Base-by-base conservation (phyloP, 2,888 invertebrate species). In the Andrena marginata region DNA sequence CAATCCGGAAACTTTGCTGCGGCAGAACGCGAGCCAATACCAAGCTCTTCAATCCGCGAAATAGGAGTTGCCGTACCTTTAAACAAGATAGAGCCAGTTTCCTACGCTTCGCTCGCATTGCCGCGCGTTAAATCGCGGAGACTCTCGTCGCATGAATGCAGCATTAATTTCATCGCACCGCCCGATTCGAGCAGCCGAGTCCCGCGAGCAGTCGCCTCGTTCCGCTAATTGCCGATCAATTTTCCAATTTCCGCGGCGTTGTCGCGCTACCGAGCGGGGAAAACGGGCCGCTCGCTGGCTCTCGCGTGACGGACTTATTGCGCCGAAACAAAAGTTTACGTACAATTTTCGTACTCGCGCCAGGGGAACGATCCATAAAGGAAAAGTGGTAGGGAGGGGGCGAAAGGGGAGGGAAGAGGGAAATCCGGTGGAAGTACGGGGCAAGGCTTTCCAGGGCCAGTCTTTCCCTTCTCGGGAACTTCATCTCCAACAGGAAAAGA, bases 401-500 rank as follows among this genome's bases (percentile, higher is more conserved):
- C 42, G 42, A 1, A 1, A 42, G 16, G 62, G 8, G 0, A 0
- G 26, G 33, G 23, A 26, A 49, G n/a, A 60, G n/a, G 69, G 26
- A 35, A 42, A 42, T 42, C 42, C 42, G 42, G 49, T 13, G 13
- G 13, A 20, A 29, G n/a, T 20, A 48, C 2, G 26, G 23, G 5
- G 49, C 60, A 63, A 49, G 20, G 26, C 48, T 20, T 71, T 42
- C 69, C 62, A n/a, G 20, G 64, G 16, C 16, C 26, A n/a, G 33
- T 49, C 68, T 33, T 73, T 59, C 59, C 67, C n/a, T 63, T 23
- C 70, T 51, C 64, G 71, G 51, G 73, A 48, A 77, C 74, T 76
- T 83, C 80, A 72, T 87, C 78, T 60, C 62, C 70, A 48, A 42
- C 67, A 59, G 80, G 78, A 82, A 77, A 72, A 80, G 82, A 78